A percentile compares a stretch with the other conserved stretches of the same genome.
Conservation (phyloP, 2,888 invertebrate species). For the Orthonychiurus folsomi region DNA sequence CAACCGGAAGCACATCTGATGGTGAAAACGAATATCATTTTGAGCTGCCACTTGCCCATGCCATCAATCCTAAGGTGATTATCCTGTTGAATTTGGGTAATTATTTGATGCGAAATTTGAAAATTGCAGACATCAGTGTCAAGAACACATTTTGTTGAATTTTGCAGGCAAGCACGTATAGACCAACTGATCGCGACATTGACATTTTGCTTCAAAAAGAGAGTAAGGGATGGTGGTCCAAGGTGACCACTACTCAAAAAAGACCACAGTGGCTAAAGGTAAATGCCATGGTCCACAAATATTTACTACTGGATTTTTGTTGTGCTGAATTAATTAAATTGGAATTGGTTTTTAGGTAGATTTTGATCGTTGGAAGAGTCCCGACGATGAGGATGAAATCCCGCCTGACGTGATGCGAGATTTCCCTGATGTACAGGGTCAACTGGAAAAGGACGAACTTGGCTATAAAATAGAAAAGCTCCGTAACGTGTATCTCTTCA, state of each 20-base stretch:
- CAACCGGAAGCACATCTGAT: slow-evolving; percentile 67
- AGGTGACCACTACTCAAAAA: slow-evolving; percentile 66
- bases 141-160: slow-evolving; percentile 12
- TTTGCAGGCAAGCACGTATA: slow-evolving; percentile 50
- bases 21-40: slow-evolving; percentile 70
- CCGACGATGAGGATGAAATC: slow-evolving; percentile 60
- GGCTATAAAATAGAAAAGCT: slow-evolving; percentile 51
- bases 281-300: slow-evolving; percentile 15
- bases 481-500: slow-evolving; percentile 71
- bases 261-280: slow-evolving; percentile 85
- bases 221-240: slow-evolving; percentile 68
- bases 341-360: slow-evolving; percentile 54
- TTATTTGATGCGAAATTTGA: neutral
- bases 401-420: slow-evolving; percentile 64
- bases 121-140: neutral
- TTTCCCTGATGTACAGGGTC: slow-evolving; percentile 57
- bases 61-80: slow-evolving; percentile 54
- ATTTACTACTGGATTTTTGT: neutral
- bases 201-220: slow-evolving; percentile 64
- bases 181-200: slow-evolving; percentile 65
- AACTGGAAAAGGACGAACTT: slow-evolving; percentile 41
- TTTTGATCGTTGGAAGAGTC: slow-evolving; percentile 80
- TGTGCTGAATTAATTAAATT: neutral
- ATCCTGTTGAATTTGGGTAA: neutral
- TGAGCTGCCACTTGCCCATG: slow-evolving; percentile 58